A percentile compares a stretch with the other conserved stretches of the same genome.
phyloP scores from a whole-genome alignment of 2,888 invertebrate genomes.

The Altica lythri region DNA sequence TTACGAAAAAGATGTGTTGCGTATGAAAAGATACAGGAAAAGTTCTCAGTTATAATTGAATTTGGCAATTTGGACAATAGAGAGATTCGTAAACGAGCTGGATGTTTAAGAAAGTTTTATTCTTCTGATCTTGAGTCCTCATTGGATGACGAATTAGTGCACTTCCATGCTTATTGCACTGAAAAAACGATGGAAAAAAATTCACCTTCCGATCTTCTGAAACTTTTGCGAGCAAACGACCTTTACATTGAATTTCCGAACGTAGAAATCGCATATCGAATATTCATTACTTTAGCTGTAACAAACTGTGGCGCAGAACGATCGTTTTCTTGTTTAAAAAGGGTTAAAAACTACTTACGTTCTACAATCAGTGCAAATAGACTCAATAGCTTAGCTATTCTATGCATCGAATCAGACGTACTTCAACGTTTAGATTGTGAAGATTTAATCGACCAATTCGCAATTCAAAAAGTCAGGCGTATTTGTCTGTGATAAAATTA shows the following conservation, averaged over 20 bases:
- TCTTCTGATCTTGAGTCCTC: constrained; percentile 17
- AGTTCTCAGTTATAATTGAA: no score
- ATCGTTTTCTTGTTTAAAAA: constrained; percentile 28
- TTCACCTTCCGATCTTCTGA: constrained; percentile 16
- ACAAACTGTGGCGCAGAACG: constrained; percentile 13
- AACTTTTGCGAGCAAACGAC: constrained; percentile 6
- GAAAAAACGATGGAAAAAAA: constrained; percentile 13
- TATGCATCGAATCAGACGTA: constrained; percentile 37
- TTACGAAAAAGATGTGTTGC: no score
- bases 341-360: constrained; percentile 27
- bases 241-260: constrained; percentile 1
- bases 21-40: no score
- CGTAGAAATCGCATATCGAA: constrained; percentile 5
- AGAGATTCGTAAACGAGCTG: constrained; percentile 9
- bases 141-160: constrained; percentile 7
- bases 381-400: constrained; percentile 28
- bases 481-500: constrained; percentile 7
- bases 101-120: constrained; percentile 7
- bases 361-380: constrained; percentile 24
- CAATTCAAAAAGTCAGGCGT: constrained; percentile 27
- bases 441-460: constrained; percentile 36
- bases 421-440: constrained; percentile 38
- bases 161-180: constrained; percentile 15
- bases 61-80: constrained; percentile 13
- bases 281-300: constrained; percentile 7